These are phyloP conservation scores for Dicycla oo DNA, from an alignment of 2,888 invertebrate species.

Conservation along the genomic window DNA sequence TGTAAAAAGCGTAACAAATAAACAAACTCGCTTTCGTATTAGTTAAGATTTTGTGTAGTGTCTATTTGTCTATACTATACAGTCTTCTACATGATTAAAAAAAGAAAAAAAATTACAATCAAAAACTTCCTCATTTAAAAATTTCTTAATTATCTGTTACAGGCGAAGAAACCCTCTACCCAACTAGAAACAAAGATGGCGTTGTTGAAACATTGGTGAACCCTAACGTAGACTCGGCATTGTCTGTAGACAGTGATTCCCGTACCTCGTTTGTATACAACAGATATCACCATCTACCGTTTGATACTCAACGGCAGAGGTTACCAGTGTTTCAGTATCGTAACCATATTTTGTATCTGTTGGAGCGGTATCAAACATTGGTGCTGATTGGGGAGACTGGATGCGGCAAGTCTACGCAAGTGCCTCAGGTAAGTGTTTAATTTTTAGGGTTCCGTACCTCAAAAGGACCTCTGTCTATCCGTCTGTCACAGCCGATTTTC, in stretches of 20 bases:
- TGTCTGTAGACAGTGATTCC: constrained; percentile 90
- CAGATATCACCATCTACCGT: constrained; percentile 94
- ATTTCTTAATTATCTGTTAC: constrained; percentile 21
- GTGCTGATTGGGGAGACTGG: constrained; percentile 98
- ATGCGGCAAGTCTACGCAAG: constrained; percentile 98
- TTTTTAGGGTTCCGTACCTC: too few species aligned
- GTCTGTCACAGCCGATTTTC: too few species aligned
- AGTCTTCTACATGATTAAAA: neutral
- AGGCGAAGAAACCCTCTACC: constrained; percentile 80
- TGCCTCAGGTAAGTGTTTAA: constrained; percentile 94
- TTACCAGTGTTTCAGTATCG: constrained; percentile 96
- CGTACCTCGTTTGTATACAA: constrained; percentile 95
- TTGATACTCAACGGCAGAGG: constrained; percentile 95
- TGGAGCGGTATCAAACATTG: constrained; percentile 97
- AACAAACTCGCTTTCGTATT: too few species aligned
- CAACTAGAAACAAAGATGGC: constrained; percentile 83
- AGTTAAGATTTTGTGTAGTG: too few species aligned
- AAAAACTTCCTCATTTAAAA: neutral
- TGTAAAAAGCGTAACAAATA: too few species aligned
- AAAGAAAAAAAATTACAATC: neutral
- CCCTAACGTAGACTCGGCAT: constrained; percentile 80
- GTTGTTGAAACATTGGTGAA: constrained; percentile 81
- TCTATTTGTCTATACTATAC: too few species aligned
- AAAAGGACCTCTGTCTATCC: too few species aligned
- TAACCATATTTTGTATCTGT: constrained; percentile 95